Evolutionary conservation across 2,797 vertebrate genomes (phyloP), one percentile per base, ranked within the genome.

Genomic region (Mus spretus): DNA sequence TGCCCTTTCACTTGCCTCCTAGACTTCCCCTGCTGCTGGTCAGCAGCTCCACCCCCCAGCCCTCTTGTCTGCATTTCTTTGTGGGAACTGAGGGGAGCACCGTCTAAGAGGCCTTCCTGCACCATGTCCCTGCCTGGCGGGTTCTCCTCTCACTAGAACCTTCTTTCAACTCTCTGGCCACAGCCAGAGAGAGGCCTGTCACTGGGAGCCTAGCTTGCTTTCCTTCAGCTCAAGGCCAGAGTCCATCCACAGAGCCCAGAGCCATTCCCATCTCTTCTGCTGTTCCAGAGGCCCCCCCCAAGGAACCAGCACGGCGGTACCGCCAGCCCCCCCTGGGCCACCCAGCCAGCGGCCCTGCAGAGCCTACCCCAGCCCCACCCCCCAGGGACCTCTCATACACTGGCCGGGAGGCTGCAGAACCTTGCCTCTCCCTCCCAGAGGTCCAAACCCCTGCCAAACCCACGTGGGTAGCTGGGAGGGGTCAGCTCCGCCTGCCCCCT

Each of bases 361-460:
- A 28, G 50, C 70, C 77, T 37, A 0, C 55, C 28, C 61, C 2
- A 20, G 1, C 75, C 88, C 85, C 1, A 0, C n/a, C 80, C 96
- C 96, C 94, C 89, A 26, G 91, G 97, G 97, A 97, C 97, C 97
- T 97, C 96, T 91, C 91, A 95, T 98, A 97, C 97, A 96, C 97
- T 97, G 97, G 97, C 95, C 94, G 50, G 57, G 97, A 96, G 97
- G 97, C 96, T 90, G 96, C 24, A 22, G 90, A 65, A 26, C 77
- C 10, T 84, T 84, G 91, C 80, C 37, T 53, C 75, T 96, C 92
- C 31, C 90, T 26, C 22, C 9, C 10, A 0, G 0, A 96, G 96
- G 98, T 95, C 97, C 67, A 0, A 75, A 88, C 53, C 74, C 84
- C 37, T 85, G 19, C 97, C 96, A 77, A 90, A 89, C 87, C 84